Evolutionary conservation across 2,113 vertebrate genomes (phyloP), one percentile per base, ranked within the genome.

Genomic region (Ciconia maguari): DNA sequence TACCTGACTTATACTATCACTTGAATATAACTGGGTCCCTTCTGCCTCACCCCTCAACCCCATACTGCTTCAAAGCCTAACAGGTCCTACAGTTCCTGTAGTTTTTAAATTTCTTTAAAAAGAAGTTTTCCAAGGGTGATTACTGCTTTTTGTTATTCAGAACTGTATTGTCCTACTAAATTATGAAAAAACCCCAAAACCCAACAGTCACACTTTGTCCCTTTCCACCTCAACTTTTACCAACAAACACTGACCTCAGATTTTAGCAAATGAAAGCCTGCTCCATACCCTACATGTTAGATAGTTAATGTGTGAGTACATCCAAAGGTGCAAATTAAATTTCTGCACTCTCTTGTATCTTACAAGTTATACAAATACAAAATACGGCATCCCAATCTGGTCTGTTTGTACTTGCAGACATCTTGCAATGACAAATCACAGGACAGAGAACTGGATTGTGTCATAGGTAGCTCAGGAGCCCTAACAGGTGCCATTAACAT

Each of bases 311-410:
- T 38, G 38, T 38, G 38, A 38, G 38, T 38, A 38, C 38, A 38
- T 38, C 38, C 68, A 54, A 41, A 82, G 21, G 17, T 24, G 9
- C 46, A 74, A 41, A 70, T 34, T 7, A 18, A 8, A 30, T 7
- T 78, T 25, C 55, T 60, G 25, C 25, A 36, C 2, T 22, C 18
- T 44, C 34, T n/a, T 24, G 13, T 34, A 12, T 4, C 7, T 46
- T 38, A 5, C 0, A 2, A 54, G 17, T 38, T 26, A 34, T 4
- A 51, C 8, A 69, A 42, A 61, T 1, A 18, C 4, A 62, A 51
- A 54, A 8, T 3, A 3, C 0, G 3, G 14, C 17, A 6, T 12
- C 25, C 29, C 41, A 32, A 29, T 27, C 34, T 29, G 17, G 18
- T 32, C 41, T 58, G 36, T 26, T 29, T 11, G 13, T 15, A 15